Evolutionary conservation across 2,113 vertebrate species (phyloP), one percentile per base, ranked within the genome.

Genomic region (Myiozetetes cayanensis): DNA sequence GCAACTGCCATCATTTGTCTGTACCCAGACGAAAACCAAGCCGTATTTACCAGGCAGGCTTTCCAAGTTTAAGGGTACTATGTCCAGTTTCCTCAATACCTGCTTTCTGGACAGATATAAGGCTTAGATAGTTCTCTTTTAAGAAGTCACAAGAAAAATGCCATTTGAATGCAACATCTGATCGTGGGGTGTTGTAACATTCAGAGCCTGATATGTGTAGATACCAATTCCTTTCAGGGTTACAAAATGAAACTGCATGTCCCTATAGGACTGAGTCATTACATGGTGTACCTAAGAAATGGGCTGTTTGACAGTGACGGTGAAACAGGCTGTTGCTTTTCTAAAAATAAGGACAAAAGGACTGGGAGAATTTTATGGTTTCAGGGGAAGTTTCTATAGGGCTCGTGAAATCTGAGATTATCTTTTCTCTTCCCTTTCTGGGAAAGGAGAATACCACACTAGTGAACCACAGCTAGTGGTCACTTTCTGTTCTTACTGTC

Each of bases 111-210:
- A 61, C 15, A 19, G 39, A 52, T 22, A 46, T 0, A 53, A 82
- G 33, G 25, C 39, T 77, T 59, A 50, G 61, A 77, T 4, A 76
- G 15, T 27, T 41, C 21, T 72, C 44, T 88, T 63, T 49, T 47
- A 75, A 55, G 65, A 80, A 52, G 23, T 66, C 68, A 58, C 31
- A 1, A 4, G n/a, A 33, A 78, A 90, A 78, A 84, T 21, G 15
- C 6, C 33, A 31, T 70, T 88, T 50, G 23, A 65, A 66, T 30
- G 49, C 52, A 68, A 53, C 0, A 5, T 25, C 59, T 70, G 59
- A 53, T 49, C 22, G 5, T 85, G 0, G 0, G 4, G 5, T 30
- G 24, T 35, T 30, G 43, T 71, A 66, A 49, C 14, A 47, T 63
- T 82, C 28, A 30, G 22, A 59, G 55, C 27, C 20, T 23, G 12